Percentiles rank a stretch among this genome's conserved stretches.
These are phyloP conservation scores for Tanypteryx hageni DNA, from an alignment of 2,888 invertebrate species.

Conservation along the genomic window DNA sequence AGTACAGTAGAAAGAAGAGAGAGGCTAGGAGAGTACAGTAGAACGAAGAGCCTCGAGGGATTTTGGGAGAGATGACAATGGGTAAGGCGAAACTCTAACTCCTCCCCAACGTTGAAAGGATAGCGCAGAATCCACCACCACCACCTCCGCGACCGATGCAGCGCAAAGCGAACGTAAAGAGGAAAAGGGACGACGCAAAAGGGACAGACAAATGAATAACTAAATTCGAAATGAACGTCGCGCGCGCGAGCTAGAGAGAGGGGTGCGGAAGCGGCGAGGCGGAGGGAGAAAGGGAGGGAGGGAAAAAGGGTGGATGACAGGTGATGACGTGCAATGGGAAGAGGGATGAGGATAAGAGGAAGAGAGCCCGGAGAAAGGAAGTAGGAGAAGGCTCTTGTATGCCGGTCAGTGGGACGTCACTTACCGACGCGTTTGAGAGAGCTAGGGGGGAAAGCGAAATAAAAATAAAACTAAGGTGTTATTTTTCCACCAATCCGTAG, in stretches of 20 bases:
- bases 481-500: not conserved
- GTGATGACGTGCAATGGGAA: slow-evolving; percentile 4
- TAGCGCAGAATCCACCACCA: not conserved
- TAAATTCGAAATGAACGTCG: slow-evolving; percentile 19
- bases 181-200: not conserved
- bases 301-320: not conserved
- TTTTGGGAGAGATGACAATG: not conserved
- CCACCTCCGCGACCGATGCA: not conserved
- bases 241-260: not conserved
- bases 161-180: not conserved
- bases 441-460: not conserved
- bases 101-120: not conserved
- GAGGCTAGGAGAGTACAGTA: not conserved
- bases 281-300: too few relatives aligned
- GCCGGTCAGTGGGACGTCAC: slow-evolving; percentile 21
- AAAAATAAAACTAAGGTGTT: not conserved
- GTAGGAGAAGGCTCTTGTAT: not conserved
- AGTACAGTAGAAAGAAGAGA: not conserved
- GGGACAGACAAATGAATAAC: slow-evolving; percentile 24
- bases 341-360: not conserved
- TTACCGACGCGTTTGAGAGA: not conserved
- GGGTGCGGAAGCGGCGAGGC: not conserved
- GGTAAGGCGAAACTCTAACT: not conserved
- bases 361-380: not conserved
- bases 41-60: not conserved